phyloP scores from a whole-genome alignment of 2,888 invertebrate species.

The Drosophila bunnanda region DNA sequence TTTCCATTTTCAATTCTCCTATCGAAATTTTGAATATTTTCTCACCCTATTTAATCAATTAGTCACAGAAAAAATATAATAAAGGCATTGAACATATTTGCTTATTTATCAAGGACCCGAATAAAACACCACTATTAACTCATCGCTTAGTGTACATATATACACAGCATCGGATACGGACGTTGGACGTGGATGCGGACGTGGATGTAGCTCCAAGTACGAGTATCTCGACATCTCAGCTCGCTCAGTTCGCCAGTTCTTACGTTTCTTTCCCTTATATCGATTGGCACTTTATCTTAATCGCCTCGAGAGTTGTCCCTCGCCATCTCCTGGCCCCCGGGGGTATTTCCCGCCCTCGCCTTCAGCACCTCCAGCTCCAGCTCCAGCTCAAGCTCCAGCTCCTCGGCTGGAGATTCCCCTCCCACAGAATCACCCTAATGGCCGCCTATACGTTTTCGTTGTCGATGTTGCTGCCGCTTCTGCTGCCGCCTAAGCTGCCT shows the following conservation, averaged over 20 bases:
- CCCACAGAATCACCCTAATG: slow-evolving; percentile 61
- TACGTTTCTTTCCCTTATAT: slow-evolving; percentile 78
- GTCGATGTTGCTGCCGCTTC: neutral
- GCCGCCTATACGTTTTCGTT: slow-evolving; percentile 45
- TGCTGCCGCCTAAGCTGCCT: slow-evolving; percentile 20
- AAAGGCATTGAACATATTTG: neutral
- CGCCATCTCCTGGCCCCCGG: slow-evolving; percentile 42
- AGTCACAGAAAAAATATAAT: too few species aligned
- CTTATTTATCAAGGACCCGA: too few species aligned
- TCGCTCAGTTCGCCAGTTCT: slow-evolving; percentile 45
- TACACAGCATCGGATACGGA: slow-evolving; percentile 29
- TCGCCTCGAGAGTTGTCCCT: slow-evolving; percentile 71
- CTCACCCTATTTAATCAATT: neutral
- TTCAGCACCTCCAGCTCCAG: slow-evolving; percentile 38
- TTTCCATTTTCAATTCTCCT: neutral
- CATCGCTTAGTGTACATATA: slow-evolving; percentile 16
- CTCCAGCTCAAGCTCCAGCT: slow-evolving; percentile 17
- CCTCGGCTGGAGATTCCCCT: slow-evolving; percentile 47
- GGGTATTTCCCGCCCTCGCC: slow-evolving; percentile 44
- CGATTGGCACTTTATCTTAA: slow-evolving; percentile 80
- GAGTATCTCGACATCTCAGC: slow-evolving; percentile 43
- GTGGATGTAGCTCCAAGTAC: slow-evolving; percentile 43
- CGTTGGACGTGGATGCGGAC: slow-evolving; percentile 34
- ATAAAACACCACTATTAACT: neutral
- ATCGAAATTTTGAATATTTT: too few species aligned